These are phyloP conservation scores for Eristalis tenax DNA, from an alignment of 2,888 invertebrate genomes.

Conservation along the genomic window DNA sequence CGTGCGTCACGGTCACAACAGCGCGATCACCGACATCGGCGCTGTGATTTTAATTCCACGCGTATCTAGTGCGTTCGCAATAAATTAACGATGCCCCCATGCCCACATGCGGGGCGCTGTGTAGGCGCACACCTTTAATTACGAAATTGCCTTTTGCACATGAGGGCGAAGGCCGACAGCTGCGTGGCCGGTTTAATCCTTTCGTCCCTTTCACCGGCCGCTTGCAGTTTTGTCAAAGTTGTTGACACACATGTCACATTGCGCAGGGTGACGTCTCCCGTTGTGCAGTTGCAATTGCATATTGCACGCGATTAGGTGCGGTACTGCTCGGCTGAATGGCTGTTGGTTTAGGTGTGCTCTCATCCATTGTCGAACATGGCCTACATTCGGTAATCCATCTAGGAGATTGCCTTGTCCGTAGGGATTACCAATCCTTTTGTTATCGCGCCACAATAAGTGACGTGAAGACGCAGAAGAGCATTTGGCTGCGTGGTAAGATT, in stretches of 20 bases:
- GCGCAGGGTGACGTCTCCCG: not conserved
- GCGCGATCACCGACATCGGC: not conserved
- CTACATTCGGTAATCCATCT: slow-evolving; percentile 53
- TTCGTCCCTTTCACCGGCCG: not conserved
- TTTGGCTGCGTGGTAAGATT: no score
- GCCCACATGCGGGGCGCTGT: slow-evolving; percentile 32
- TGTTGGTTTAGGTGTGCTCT: slow-evolving; percentile 29
- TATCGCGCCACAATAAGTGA: slow-evolving; percentile 8
- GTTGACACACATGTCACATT: slow-evolving; percentile 49
- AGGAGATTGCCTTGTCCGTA: slow-evolving; percentile 41
- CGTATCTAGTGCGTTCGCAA: not conserved
- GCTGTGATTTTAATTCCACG: not conserved
- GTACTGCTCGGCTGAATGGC: not conserved
- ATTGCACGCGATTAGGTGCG: slow-evolving; percentile 51
- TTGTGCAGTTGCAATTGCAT: slow-evolving; percentile 21
- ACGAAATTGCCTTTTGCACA: slow-evolving; percentile 42
- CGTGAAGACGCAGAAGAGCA: slow-evolving; percentile 25
- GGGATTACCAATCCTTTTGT: slow-evolving; percentile 62
- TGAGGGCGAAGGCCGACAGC: slow-evolving; percentile 44
- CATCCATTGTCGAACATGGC: slow-evolving; percentile 50
- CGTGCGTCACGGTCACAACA: not conserved
- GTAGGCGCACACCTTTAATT: slow-evolving; percentile 43
- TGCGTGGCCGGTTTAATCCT: not conserved
- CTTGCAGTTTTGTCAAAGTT: slow-evolving; percentile 36
- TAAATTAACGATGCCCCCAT: not conserved